phyloP scores from a whole-genome alignment of 2,888 invertebrate species.

The Fabriciana adippe region DNA sequence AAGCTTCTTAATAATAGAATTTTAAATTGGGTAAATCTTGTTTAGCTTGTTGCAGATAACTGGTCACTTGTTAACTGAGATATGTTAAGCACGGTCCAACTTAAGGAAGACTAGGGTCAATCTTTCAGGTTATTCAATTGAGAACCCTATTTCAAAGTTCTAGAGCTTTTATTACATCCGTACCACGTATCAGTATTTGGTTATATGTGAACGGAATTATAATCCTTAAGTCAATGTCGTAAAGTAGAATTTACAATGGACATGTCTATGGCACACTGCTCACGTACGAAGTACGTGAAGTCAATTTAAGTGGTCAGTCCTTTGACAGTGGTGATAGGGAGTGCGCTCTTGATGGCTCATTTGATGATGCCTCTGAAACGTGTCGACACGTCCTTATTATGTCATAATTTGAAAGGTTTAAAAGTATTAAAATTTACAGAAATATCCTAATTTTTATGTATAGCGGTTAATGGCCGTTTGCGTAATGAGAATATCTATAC shows the following conservation, averaged over 20 bases:
- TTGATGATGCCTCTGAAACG: conserved; percentile 24
- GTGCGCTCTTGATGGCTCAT: conserved; percentile 19
- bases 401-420: neutral
- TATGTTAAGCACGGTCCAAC: conserved; percentile 30
- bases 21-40: neutral
- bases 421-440: neutral
- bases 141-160: neutral
- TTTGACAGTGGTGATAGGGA: conserved; percentile 19
- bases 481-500: too few relatives aligned
- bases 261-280: conserved; percentile 16
- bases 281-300: conserved; percentile 33
- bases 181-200: neutral
- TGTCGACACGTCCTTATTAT: conserved; percentile 4
- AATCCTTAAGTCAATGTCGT: conserved; percentile 7
- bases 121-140: conserved; percentile 17
- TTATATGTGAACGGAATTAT: conserved; percentile 5
- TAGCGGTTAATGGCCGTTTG: too few relatives aligned
- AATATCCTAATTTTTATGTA: too few relatives aligned
- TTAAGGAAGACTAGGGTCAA: conserved; percentile 29
- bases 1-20: too few relatives aligned
- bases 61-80: conserved; percentile 29
- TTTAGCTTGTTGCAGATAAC: conserved; percentile 28
- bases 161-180: conserved; percentile 11
- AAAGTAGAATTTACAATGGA: conserved; percentile 3
- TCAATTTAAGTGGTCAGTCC: conserved; percentile 33